Evolutionary conservation across 2,797 vertebrate species (phyloP).

Genomic region (Nannoperca australis): DNA sequence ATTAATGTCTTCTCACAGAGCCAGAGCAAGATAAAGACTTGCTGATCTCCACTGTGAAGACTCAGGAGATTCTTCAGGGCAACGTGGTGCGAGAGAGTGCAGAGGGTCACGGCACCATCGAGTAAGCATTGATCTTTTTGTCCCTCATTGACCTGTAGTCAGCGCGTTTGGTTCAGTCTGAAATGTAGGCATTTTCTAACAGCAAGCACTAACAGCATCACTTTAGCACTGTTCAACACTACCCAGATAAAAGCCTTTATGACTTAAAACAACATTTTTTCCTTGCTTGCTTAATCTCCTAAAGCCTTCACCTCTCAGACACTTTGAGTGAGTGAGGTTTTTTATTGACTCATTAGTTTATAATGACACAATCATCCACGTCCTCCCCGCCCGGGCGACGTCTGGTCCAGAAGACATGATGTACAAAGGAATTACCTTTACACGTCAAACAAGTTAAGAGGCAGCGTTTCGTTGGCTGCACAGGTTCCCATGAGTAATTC

Average conservation of each 20-base stretch:
- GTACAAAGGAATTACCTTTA: conserved; percentile 15
- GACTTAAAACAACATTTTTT: neutral
- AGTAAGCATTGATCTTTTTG: conserved; percentile 86
- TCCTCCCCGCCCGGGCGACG: conserved; percentile 19
- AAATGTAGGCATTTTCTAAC: conserved; percentile 30
- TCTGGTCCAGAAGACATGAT: conserved; percentile 40
- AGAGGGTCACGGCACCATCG: conserved; percentile 92
- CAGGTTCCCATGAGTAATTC: conserved; percentile 67
- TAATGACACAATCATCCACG: conserved; percentile 14
- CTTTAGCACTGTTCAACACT: neutral
- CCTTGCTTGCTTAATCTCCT: neutral
- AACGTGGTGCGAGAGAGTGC: conserved; percentile 89
- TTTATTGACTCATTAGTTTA: conserved; percentile 32
- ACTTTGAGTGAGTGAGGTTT: conserved; percentile 7
- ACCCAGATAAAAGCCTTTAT: conserved; percentile 5
- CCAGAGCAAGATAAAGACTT: conserved; percentile 78
- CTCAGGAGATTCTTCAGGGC: conserved; percentile 90
- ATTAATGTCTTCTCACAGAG: conserved; percentile 65
- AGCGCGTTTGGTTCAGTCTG: conserved; percentile 36
- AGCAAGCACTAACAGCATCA: conserved; percentile 28
- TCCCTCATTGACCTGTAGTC: conserved; percentile 38
- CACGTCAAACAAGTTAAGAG: conserved; percentile 10
- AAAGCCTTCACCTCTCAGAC: neutral
- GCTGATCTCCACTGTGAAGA: conserved; percentile 89
- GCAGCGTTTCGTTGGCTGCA: conserved; percentile 11